These are phyloP conservation scores for Papilio elwesi DNA, from an alignment of 2,888 invertebrate genomes.

Conservation along the genomic window DNA sequence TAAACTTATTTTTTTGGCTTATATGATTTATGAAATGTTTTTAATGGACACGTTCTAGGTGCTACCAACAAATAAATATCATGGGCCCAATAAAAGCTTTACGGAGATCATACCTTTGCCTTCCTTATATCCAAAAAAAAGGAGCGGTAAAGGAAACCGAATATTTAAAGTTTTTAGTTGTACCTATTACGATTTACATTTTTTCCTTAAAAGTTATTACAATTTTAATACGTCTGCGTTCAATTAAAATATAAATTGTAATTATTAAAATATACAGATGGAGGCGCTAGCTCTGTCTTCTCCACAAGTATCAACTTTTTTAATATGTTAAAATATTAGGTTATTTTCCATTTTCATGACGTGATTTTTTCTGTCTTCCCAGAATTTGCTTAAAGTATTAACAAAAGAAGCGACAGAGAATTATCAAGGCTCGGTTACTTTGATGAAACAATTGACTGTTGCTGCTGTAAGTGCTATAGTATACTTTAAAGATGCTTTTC, in stretches of 20 bases:
- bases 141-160: not conserved
- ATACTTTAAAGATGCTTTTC: constrained; percentile 64
- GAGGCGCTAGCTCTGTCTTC: not conserved
- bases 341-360: not conserved
- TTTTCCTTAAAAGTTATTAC: not conserved
- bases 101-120: not conserved
- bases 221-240: not conserved
- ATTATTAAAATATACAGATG: not conserved
- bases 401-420: constrained; percentile 65
- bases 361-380: constrained; percentile 14
- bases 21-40: no score
- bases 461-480: constrained; percentile 69
- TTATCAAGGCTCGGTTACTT: constrained; percentile 68
- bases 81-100: not conserved
- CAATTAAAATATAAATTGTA: not conserved
- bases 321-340: not conserved
- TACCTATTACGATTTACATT: not conserved
- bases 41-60: no score
- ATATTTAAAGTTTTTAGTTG: not conserved
- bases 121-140: not conserved
- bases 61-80: no score
- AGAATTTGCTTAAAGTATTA: constrained; percentile 68
- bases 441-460: constrained; percentile 72
- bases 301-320: not conserved
- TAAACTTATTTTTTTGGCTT: no score